These are phyloP conservation scores for Channa striata DNA, from an alignment of 2,797 vertebrate genomes.

Conservation along the genomic window DNA sequence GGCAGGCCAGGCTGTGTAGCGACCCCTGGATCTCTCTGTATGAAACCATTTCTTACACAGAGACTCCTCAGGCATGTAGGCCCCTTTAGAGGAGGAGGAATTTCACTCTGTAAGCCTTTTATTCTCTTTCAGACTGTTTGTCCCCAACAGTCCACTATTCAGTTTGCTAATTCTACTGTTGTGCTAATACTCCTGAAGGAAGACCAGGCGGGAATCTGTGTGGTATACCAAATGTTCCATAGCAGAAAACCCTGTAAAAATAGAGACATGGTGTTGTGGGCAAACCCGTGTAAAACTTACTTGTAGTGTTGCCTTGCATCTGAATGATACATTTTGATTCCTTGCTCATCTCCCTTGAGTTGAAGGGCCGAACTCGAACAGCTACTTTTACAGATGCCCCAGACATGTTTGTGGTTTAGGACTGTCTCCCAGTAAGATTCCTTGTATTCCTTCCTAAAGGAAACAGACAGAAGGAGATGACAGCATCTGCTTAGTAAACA, in stretches of 20 bases:
- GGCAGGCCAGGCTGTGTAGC: constrained; percentile 35
- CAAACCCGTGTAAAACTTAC: constrained; percentile 85
- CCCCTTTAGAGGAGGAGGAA: constrained; percentile 67
- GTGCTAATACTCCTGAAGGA: constrained; percentile 49
- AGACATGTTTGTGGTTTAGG: constrained; percentile 89
- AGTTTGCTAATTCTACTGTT: constrained; percentile 70
- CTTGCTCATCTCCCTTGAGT: constrained; percentile 94
- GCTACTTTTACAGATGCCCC: constrained; percentile 99
- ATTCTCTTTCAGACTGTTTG: constrained; percentile 73
- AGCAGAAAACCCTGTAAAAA: constrained; percentile 28
- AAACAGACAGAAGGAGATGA: constrained; percentile 22
- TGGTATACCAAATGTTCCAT: constrained; percentile 28
- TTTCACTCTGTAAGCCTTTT: constrained; percentile 70
- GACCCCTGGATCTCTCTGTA: constrained; percentile 60
- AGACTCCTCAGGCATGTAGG: constrained; percentile 70
- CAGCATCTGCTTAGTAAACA: neutral
- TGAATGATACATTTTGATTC: constrained; percentile 99
- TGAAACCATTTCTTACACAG: constrained; percentile 69
- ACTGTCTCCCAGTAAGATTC: constrained; percentile 51
- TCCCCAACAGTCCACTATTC: constrained; percentile 69
- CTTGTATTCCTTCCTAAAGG: constrained; percentile 66
- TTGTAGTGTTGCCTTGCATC: constrained; percentile 99
- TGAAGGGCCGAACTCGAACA: constrained; percentile 97
- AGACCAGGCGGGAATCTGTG: constrained; percentile 45
- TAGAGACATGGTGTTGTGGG: constrained; percentile 24